phyloP scores from a whole-genome alignment of 2,888 invertebrate genomes.

The Ophion slaviceki region DNA sequence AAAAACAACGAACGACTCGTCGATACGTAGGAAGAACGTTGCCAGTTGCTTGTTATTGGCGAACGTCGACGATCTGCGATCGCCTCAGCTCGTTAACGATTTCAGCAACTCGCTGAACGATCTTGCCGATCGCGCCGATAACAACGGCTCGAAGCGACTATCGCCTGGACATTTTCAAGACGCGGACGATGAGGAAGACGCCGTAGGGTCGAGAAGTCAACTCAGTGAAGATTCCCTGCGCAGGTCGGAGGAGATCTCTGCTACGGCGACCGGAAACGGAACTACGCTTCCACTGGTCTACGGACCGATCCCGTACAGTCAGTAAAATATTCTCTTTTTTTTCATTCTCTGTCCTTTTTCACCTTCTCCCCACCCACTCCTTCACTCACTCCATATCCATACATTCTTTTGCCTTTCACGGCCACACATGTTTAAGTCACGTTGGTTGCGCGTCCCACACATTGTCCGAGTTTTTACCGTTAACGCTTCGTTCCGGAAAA shows the following conservation, averaged over 20 bases:
- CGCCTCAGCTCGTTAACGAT: conserved; percentile 77
- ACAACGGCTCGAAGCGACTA: conserved; percentile 34
- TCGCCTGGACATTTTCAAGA: conserved; percentile 31
- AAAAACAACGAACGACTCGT: conserved; percentile 10
- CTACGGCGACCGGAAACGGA: conserved; percentile 78
- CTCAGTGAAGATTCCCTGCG: conserved; percentile 61
- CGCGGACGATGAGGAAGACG: conserved; percentile 19
- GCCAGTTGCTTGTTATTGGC: conserved; percentile 49
- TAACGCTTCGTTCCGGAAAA: conserved; percentile 38
- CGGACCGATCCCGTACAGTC: conserved; percentile 91
- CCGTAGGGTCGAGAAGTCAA: conserved; percentile 50
- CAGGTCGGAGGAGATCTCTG: conserved; percentile 69
- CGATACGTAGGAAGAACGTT: conserved; percentile 3
- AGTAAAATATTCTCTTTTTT: conserved; percentile 83
- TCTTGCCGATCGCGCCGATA: conserved; percentile 52
- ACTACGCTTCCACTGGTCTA: conserved; percentile 89
- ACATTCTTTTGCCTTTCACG: conserved; percentile 25
- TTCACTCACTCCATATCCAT: conserved; percentile 2
- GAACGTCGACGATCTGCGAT: conserved; percentile 71
- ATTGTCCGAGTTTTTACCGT: conserved; percentile 50
- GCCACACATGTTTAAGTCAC: conserved; percentile 40
- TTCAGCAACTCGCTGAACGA: conserved; percentile 75
- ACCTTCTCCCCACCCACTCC: neutral
- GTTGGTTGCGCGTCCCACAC: conserved; percentile 47
- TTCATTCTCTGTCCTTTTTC: conserved; percentile 40